Evolutionary conservation across 2,888 invertebrate species (phyloP).

Genomic region (Drosophila merina): DNA sequence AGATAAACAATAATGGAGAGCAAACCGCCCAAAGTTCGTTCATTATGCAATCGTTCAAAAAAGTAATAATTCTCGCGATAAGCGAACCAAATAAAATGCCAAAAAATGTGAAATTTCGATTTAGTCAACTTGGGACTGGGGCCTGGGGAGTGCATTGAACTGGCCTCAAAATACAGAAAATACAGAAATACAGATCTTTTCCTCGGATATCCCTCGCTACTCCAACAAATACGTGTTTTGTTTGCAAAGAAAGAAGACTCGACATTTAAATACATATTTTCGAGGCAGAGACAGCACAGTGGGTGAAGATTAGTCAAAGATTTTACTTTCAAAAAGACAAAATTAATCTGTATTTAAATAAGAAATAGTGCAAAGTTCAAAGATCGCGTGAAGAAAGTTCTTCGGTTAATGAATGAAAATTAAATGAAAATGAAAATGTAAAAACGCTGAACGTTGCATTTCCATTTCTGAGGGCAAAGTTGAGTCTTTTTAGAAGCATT

Average conservation of each 20-base stretch:
- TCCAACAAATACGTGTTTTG: constrained; percentile 40
- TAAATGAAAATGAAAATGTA: too few species aligned
- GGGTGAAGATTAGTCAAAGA: not conserved
- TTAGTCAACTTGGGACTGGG: constrained; percentile 1
- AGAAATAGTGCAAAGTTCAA: too few species aligned
- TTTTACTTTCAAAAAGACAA: too few species aligned
- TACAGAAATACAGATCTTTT: constrained; percentile 15
- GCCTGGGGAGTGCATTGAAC: constrained; percentile 32
- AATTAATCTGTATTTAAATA: too few species aligned
- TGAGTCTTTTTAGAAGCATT: too few species aligned
- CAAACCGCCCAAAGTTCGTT: constrained; percentile 13
- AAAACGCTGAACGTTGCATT: too few species aligned
- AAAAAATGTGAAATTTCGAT: constrained; percentile 7
- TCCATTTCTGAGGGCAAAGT: too few species aligned
- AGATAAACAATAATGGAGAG: constrained; percentile 26
- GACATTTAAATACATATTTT: constrained; percentile 28
- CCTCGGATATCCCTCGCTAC: constrained; percentile 4
- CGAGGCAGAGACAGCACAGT: not conserved
- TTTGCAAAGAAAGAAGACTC: constrained; percentile 38
- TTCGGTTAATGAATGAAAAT: too few species aligned
- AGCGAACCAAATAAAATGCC: constrained; percentile 12
- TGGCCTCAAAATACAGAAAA: constrained; percentile 29
- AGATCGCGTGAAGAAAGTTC: too few species aligned
- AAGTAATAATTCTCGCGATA: constrained; percentile 7
- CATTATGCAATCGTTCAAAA: constrained; percentile 18